Evolutionary conservation across 2,797 vertebrate species (phyloP), one percentile per base, ranked within the genome.

Genomic region (Cuculus canorus): DNA sequence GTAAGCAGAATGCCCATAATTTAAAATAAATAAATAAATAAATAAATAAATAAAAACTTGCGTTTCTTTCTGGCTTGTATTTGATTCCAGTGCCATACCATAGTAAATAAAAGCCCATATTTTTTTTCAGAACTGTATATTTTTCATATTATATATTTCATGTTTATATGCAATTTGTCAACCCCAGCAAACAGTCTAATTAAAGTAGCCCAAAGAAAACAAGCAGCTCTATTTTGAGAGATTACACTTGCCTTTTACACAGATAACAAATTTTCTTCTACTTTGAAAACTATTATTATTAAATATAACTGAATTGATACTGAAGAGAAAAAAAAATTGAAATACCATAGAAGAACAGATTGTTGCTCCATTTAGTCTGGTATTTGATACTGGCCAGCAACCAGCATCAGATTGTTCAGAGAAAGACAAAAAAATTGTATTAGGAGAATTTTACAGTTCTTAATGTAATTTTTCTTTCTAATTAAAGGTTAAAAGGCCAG

Each of bases 121-220:
- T 64, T 25, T 48, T 70, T 71, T 35, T 5, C 45, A 45, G 48
- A 73, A 18, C 4, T 2, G 33, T 9, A 6, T 0, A 0, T 8
- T 50, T 78, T 84, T 63, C 1, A 60, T 69, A 84, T 64, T 47
- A 37, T 52, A 39, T 56, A 80, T 48, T 70, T 81, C 23, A 69
- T 30, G 19, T 32, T 73, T 68, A 24, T 30, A 56, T 52, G 33
- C 68, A 77, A 65, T 30, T 39, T 53, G 27, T 13, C 24, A 71
- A 54, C 5, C 4, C 5, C 28, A 60, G 27, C 10, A 60, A 92
- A 57, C 2, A 32, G 23, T 53, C 39, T 23, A 59, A 75, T 17
- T 33, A 73, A 91, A 77, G 23, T 13, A 50, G 15, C 73, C 11
- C 28, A 65, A 86, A 92, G 33, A 69, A 75, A 78, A 25, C 23